A percentile compares a stretch with the other conserved stretches of the same genome.
Conservation (phyloP, 2,888 invertebrate species). For the Iphiclides podalirius region DNA sequence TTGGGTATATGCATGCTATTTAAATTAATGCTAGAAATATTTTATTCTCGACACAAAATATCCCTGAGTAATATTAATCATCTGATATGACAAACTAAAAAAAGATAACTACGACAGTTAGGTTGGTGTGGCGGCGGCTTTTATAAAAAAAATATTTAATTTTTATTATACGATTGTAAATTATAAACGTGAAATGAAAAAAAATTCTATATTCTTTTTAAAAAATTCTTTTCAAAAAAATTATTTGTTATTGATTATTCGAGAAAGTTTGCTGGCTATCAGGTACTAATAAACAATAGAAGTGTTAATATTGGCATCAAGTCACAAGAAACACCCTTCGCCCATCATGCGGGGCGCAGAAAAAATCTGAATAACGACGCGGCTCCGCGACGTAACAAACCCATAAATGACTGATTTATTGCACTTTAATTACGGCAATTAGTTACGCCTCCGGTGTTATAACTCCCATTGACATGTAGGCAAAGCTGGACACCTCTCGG, state of each 20-base stretch:
- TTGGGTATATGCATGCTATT: too few relatives aligned
- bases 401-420: constrained; percentile 60
- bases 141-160: background rate
- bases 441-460: constrained; percentile 56
- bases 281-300: too few relatives aligned
- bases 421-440: constrained; percentile 63
- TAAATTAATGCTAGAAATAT: too few relatives aligned
- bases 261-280: too few relatives aligned
- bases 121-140: constrained; percentile 8
- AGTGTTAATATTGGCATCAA: background rate
- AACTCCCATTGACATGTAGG: constrained; percentile 40
- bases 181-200: background rate
- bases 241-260: too few relatives aligned
- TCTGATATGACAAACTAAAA: too few relatives aligned
- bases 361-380: constrained; percentile 13
- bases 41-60: too few relatives aligned
- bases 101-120: too few relatives aligned
- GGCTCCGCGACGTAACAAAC: constrained; percentile 28
- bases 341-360: background rate
- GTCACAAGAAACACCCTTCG: constrained; percentile 8
- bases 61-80: too few relatives aligned
- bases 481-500: constrained; percentile 30
- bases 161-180: too few relatives aligned
- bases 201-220: background rate
- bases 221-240: too few relatives aligned